Evolutionary conservation across 2,797 vertebrate genomes (phyloP).

Genomic region (Lemur catta): DNA sequence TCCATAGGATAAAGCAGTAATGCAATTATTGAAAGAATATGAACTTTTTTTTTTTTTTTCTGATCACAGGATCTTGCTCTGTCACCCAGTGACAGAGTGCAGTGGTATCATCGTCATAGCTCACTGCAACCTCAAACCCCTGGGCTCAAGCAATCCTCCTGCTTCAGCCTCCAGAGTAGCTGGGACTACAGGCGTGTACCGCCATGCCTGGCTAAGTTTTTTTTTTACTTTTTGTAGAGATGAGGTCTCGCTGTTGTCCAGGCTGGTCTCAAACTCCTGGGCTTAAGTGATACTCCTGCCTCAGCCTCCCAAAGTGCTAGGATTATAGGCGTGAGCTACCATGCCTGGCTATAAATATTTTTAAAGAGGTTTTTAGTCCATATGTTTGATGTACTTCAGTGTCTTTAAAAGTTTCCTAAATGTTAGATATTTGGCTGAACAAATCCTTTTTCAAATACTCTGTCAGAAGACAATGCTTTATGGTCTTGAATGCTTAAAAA

Average conservation of each 20-base stretch:
- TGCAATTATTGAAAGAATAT: not conserved
- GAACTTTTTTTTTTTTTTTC: not conserved
- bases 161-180: not conserved
- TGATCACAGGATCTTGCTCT: not conserved
- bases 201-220: not conserved
- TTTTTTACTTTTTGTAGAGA: not conserved
- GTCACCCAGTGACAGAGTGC: no score
- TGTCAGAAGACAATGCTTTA: constrained; percentile 7
- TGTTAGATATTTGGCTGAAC: not conserved
- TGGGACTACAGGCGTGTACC: no score
- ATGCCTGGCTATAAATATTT: not conserved
- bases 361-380: not conserved
- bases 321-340: not conserved
- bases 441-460: constrained; percentile 21
- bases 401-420: not conserved
- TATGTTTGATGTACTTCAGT: not conserved
- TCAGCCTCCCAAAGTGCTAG: not conserved
- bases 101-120: not conserved
- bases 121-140: not conserved
- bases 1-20: not conserved
- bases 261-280: not conserved
- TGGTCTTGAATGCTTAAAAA: not conserved
- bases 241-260: not conserved
- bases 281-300: not conserved
- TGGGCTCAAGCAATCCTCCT: not conserved